Conservation (phyloP, 1,140 invertebrate genomes). For the Oedothorax gibbosus region DNA sequence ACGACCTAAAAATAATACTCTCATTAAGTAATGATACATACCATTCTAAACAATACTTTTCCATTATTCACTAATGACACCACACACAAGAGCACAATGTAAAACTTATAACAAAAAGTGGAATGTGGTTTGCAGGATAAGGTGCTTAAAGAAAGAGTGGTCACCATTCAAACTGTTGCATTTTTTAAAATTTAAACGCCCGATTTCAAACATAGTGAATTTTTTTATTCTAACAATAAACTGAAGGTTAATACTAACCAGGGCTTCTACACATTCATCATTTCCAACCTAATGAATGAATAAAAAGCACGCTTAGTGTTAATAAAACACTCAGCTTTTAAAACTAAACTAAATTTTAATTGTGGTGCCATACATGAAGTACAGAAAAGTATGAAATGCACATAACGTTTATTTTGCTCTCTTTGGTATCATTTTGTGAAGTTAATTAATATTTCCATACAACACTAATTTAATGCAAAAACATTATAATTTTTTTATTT, state of each 20-base stretch:
- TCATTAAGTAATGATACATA: background rate
- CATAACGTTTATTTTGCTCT: background rate
- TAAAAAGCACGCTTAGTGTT: conserved; percentile 54
- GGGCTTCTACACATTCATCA: conserved; percentile 46
- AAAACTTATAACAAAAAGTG: conserved; percentile 10
- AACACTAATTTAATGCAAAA: background rate
- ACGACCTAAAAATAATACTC: conserved; percentile 37
- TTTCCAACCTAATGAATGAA: conserved; percentile 60
- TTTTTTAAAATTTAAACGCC: conserved; percentile 11
- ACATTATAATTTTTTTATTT: background rate
- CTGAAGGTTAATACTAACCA: conserved; percentile 49
- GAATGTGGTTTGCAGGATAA: background rate
- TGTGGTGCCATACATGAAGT: conserved; percentile 59
- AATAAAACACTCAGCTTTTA: conserved; percentile 20
- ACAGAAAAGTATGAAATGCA: conserved; percentile 23
- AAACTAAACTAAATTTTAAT: conserved; percentile 31
- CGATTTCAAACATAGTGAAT: background rate
- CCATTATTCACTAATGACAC: conserved; percentile 57
- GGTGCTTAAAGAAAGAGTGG: background rate
- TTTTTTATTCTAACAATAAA: background rate
- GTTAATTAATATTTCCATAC: background rate
- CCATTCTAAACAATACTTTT: background rate
- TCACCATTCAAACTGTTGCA: conserved; percentile 60
- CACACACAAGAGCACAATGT: conserved; percentile 48
- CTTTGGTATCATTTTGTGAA: background rate